These are phyloP conservation scores for Chymomyza costata DNA, from an alignment of 1,140 invertebrate species.

Conservation along the genomic window DNA sequence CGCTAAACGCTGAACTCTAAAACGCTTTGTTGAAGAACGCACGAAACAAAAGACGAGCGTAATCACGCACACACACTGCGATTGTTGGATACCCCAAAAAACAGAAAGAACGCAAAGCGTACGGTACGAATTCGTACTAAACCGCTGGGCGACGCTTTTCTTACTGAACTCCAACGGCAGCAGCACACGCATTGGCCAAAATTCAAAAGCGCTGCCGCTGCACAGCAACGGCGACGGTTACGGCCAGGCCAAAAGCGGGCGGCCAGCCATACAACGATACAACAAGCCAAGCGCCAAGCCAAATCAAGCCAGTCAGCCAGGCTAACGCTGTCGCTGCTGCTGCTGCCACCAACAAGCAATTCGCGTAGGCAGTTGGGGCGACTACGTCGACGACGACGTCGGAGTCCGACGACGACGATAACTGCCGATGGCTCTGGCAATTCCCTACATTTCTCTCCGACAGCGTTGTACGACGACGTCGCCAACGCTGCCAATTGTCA, in stretches of 20 bases:
- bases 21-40: conserved; percentile 39
- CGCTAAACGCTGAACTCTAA: conserved; percentile 8
- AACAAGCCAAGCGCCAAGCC: conserved; percentile 29
- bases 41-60: conserved; percentile 55
- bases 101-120: conserved; percentile 64
- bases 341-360: conserved; percentile 33
- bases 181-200: conserved; percentile 69
- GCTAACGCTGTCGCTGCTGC: conserved; percentile 16
- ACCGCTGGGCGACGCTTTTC: conserved; percentile 76
- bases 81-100: conserved; percentile 27
- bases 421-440: conserved; percentile 22
- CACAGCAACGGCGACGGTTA: conserved; percentile 36
- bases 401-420: conserved; percentile 10
- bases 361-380: conserved; percentile 34
- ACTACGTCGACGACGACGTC: conserved; percentile 20
- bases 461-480: conserved; percentile 10
- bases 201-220: conserved; percentile 47
- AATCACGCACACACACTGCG: conserved; percentile 57
- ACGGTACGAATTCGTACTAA: conserved; percentile 71
- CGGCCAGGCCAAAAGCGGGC: conserved; percentile 32
- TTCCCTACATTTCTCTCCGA: conserved; percentile 65
- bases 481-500: conserved; percentile 37
- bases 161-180: conserved; percentile 69
- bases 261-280: too few relatives aligned
- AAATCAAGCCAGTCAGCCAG: conserved; percentile 28